Conservation (phyloP, 2,888 invertebrate species). For the Caenorhabditis sinica region DNA sequence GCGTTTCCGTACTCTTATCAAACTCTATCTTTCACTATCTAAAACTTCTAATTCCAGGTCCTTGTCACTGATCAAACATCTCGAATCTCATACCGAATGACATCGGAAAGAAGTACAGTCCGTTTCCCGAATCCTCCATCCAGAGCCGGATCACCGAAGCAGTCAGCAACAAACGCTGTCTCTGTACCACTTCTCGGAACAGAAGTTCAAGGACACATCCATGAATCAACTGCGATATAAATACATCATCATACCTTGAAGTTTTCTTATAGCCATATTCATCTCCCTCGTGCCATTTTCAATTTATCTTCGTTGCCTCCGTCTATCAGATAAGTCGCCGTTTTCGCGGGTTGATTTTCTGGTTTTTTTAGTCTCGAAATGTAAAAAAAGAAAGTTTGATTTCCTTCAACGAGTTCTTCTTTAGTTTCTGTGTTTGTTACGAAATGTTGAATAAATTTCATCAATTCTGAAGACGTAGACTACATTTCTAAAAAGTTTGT, state of each 20-base stretch:
- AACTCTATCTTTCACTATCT: neutral
- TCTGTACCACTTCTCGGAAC: conserved; percentile 53
- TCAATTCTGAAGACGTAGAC: neutral
- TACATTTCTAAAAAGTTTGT: conserved; percentile 1
- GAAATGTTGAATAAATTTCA: too few species aligned
- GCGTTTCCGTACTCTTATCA: neutral
- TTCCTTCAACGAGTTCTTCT: conserved; percentile 30
- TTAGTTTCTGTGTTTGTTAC: conserved; percentile 16
- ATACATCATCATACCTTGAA: neutral
- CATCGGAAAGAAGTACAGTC: conserved; percentile 55
- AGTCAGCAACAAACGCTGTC: conserved; percentile 17
- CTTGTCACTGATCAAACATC: conserved; percentile 70
- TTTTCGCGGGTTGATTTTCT: conserved; percentile 37
- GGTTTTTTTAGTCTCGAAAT: conserved; percentile 10
- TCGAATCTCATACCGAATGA: conserved; percentile 64
- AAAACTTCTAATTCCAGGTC: conserved; percentile 41
- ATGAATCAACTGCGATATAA: conserved; percentile 53
- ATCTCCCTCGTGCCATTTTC: conserved; percentile 28
- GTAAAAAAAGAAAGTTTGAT: conserved; percentile 5
- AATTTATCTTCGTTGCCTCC: neutral
- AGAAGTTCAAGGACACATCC: conserved; percentile 43
- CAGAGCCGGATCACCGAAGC: conserved; percentile 26
- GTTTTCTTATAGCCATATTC: conserved; percentile 3
- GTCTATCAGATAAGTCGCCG: conserved; percentile 8
- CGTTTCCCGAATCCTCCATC: conserved; percentile 43